These are phyloP conservation scores for Rhipidura dahli DNA, from an alignment of 2,113 vertebrate species.

Conservation along the genomic window DNA sequence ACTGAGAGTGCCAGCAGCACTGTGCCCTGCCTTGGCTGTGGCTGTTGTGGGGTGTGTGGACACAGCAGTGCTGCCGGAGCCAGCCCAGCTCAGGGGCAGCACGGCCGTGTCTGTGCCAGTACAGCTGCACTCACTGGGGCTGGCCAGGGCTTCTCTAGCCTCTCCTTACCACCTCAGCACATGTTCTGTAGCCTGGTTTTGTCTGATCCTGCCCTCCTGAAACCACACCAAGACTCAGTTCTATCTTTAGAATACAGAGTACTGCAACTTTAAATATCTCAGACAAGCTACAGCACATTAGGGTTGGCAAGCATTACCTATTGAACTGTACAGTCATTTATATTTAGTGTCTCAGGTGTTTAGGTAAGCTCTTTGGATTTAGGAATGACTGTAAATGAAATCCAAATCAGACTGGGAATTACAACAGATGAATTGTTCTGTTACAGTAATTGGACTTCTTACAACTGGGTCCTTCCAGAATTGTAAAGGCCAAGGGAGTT, in stretches of 20 bases:
- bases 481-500: background rate
- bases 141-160: background rate
- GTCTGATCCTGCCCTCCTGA: background rate
- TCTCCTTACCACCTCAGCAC: background rate
- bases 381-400: background rate
- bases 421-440: background rate
- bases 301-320: background rate
- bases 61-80: rapidly evolving
- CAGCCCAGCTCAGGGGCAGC: background rate
- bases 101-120: background rate
- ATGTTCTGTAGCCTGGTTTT: background rate
- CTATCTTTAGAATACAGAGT: background rate
- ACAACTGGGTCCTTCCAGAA: background rate
- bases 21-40: background rate
- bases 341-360: background rate
- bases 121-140: background rate
- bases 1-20: background rate
- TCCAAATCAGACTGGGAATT: background rate
- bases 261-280: background rate
- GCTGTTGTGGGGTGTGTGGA: background rate
- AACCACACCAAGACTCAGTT: background rate
- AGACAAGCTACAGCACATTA: background rate
- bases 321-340: background rate
- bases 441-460: background rate
- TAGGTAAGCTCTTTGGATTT: background rate